These are phyloP conservation scores for Drosophila orosa DNA, from an alignment of 1,140 invertebrate species.

Conservation along the genomic window DNA sequence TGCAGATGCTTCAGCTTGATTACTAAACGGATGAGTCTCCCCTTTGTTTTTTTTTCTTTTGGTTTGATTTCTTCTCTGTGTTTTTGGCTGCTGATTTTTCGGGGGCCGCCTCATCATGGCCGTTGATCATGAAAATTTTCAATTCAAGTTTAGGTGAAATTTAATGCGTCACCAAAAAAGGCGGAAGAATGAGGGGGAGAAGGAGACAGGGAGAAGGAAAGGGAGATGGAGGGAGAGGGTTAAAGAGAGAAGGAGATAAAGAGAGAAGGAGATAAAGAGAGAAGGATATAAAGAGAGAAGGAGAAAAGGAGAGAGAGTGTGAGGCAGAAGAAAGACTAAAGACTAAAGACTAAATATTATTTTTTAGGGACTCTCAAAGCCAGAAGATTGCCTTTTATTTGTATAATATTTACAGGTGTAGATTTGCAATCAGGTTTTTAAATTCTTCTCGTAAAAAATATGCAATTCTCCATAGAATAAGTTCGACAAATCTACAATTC, in stretches of 20 bases:
- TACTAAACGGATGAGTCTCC: constrained; percentile 40
- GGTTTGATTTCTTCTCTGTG: constrained; percentile 5
- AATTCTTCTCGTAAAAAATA: background rate
- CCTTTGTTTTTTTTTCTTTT: constrained; percentile 17
- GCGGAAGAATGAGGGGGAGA: background rate
- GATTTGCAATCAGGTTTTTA: background rate
- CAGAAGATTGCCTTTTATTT: background rate
- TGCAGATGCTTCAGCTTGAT: constrained; percentile 43
- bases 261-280: background rate
- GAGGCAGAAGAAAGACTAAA: background rate
- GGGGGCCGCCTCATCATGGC: constrained; percentile 56
- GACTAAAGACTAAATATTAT: background rate
- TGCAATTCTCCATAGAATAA: no score
- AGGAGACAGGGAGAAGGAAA: background rate
- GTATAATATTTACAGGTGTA: background rate
- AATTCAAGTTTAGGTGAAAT: constrained; percentile 84
- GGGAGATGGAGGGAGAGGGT: background rate
- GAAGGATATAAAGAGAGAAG: background rate
- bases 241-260: background rate
- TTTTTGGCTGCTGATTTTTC: constrained; percentile 20
- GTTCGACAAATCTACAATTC: no score
- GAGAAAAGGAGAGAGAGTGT: background rate
- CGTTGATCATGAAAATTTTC: constrained; percentile 82
- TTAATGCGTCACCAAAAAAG: constrained; percentile 56
- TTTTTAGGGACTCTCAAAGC: background rate